phyloP scores from a whole-genome alignment of 2,113 vertebrate genomes.

The Tychaedon coryphoeus region DNA sequence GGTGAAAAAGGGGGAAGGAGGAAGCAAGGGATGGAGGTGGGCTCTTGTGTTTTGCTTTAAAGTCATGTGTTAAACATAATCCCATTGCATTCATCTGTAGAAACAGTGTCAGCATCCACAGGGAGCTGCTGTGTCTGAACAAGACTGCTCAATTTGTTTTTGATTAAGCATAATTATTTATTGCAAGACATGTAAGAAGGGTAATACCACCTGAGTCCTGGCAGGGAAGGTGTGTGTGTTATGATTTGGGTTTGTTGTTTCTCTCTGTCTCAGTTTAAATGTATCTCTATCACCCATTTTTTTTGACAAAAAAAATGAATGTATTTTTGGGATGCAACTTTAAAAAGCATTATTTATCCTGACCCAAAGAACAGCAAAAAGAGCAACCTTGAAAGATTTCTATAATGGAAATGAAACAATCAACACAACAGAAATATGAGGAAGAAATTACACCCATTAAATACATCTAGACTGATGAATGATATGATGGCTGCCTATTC shows the following conservation, averaged over 20 bases:
- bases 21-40: neutral
- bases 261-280: constrained; percentile 16
- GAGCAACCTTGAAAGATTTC: constrained; percentile 72
- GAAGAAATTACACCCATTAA: constrained; percentile 90
- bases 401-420: constrained; percentile 84
- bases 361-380: constrained; percentile 65
- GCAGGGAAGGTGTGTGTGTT: neutral
- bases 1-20: neutral
- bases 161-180: constrained; percentile 43
- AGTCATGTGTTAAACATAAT: neutral
- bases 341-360: constrained; percentile 68
- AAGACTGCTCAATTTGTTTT: constrained; percentile 22
- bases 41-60: neutral
- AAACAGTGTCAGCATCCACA: neutral
- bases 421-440: constrained; percentile 82
- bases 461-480: constrained; percentile 83
- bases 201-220: neutral
- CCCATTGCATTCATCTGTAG: neutral
- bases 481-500: constrained; percentile 89
- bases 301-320: constrained; percentile 75
- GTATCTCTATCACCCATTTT: constrained; percentile 34
- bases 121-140: constrained; percentile 4
- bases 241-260: neutral
- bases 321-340: constrained; percentile 74
- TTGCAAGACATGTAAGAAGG: neutral